phyloP scores from a whole-genome alignment of 2,888 invertebrate species.

The Lithodes maja region DNA sequence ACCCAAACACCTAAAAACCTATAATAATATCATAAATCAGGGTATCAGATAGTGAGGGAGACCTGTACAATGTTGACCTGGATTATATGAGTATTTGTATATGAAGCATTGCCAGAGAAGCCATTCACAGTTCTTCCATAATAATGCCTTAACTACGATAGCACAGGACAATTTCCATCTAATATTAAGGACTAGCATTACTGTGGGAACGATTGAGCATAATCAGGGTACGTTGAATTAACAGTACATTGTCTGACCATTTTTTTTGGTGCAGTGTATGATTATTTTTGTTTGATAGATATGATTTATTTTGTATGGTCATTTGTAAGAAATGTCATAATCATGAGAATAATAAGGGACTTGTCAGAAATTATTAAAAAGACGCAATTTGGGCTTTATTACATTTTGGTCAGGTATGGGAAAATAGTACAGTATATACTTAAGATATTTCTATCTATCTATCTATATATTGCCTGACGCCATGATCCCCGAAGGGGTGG shows the following conservation, averaged over 20 bases:
- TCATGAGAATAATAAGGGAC: too few relatives aligned
- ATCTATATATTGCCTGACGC: too few relatives aligned
- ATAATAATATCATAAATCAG: too few relatives aligned
- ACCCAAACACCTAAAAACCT: too few relatives aligned
- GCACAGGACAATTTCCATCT: slow-evolving; percentile 15
- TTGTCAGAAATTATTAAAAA: too few relatives aligned
- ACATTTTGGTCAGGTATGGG: too few relatives aligned
- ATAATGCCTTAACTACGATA: slow-evolving; percentile 12
- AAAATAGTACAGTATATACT: too few relatives aligned
- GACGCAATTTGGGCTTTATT: too few relatives aligned
- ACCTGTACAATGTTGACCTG: background rate
- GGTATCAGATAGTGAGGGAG: background rate
- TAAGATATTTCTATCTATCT: too few relatives aligned
- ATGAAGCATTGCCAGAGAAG: background rate
- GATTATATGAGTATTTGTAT: background rate
- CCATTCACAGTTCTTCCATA: slow-evolving; percentile 17
- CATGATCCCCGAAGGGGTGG: too few relatives aligned
- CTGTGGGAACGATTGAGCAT: background rate
- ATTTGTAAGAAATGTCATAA: background rate
- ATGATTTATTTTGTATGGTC: background rate
- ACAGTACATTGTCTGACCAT: background rate
- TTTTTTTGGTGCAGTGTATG: background rate
- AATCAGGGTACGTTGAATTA: background rate
- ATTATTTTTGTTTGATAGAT: background rate
- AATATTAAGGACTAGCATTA: slow-evolving; percentile 12